phyloP scores from a whole-genome alignment of 2,113 vertebrate genomes.

The Amblyopsis rosae region DNA sequence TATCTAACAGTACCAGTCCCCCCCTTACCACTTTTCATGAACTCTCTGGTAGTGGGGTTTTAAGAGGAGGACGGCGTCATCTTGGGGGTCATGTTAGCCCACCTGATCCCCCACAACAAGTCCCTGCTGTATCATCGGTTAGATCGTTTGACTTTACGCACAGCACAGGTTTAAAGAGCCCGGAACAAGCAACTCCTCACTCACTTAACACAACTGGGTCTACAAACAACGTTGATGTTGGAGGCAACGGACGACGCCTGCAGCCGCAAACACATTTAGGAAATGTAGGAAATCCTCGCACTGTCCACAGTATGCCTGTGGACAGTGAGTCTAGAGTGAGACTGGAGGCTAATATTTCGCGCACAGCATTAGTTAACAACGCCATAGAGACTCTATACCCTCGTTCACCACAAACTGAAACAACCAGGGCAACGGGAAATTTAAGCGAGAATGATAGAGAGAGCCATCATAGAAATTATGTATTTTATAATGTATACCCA shows the following conservation, averaged over 20 bases:
- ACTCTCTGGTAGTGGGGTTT: constrained; percentile 67
- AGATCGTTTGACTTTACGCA: constrained; percentile 30
- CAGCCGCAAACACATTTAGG: constrained; percentile 4
- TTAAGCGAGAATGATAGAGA: constrained; percentile 53
- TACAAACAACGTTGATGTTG: constrained; percentile 3
- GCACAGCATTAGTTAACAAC: constrained; percentile 37
- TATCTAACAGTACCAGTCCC: constrained; percentile 18
- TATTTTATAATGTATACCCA: constrained; percentile 71
- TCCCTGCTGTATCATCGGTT: not conserved
- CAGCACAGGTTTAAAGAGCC: constrained; percentile 1
- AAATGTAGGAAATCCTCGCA: constrained; percentile 5
- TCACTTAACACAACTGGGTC: constrained; percentile 5
- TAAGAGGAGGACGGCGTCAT: constrained; percentile 34
- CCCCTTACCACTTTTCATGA: constrained; percentile 32
- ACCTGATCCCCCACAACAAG: not conserved
- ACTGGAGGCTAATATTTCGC: constrained; percentile 11
- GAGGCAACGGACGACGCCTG: not conserved
- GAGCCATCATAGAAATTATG: constrained; percentile 66
- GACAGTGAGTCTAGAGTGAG: constrained; percentile 12
- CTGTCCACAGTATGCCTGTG: not conserved
- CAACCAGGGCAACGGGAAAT: constrained; percentile 11
- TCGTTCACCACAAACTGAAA: constrained; percentile 9
- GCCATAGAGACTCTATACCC: constrained; percentile 43
- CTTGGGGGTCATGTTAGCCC: constrained; percentile 6
- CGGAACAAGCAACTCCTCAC: not conserved